A percentile compares a stretch with the other conserved stretches of the same genome.
Conservation (phyloP, 2,797 vertebrate species). For the Mallotus villosus region DNA sequence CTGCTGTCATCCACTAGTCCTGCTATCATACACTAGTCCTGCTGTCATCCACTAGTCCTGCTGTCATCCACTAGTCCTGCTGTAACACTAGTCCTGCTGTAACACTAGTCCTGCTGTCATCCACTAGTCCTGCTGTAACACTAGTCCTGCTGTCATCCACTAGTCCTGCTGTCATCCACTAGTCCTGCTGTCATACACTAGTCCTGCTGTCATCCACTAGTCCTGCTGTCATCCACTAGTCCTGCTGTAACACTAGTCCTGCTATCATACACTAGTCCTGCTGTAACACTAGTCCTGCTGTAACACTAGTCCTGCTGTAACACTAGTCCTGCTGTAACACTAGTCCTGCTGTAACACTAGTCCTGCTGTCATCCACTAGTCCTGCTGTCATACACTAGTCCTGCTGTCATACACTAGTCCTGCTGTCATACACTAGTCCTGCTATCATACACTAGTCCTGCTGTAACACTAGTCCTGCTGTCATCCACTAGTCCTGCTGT, state of each 20-base stretch:
- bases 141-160: too few species aligned
- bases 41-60: too few species aligned
- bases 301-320: not conserved
- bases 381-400: too few species aligned
- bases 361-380: not conserved
- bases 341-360: not conserved
- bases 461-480: too few species aligned
- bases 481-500: too few species aligned
- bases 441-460: not conserved
- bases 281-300: not conserved
- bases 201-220: too few species aligned
- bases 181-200: not conserved
- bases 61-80: not conserved
- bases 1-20: not conserved
- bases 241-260: not conserved
- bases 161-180: not conserved
- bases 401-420: not conserved
- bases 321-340: too few species aligned
- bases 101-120: too few species aligned
- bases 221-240: not conserved
- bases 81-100: too few species aligned
- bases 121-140: not conserved
- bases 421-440: too few species aligned
- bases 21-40: too few species aligned
- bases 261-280: not conserved